These are phyloP conservation scores for Adrianichthys oophorus DNA, from an alignment of 2,797 vertebrate genomes.

Conservation along the genomic window DNA sequence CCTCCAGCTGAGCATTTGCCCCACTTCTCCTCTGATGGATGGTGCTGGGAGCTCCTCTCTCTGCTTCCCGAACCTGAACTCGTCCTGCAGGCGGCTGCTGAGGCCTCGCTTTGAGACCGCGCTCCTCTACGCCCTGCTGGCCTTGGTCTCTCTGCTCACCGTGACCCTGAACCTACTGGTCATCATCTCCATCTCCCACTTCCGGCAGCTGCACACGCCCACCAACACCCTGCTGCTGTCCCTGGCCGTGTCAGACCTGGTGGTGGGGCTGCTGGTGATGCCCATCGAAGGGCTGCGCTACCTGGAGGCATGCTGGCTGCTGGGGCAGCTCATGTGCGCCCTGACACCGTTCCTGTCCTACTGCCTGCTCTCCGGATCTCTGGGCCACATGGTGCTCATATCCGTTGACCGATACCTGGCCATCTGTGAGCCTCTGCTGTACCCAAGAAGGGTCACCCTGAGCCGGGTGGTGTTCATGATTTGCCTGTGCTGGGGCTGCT, in stretches of 20 bases:
- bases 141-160: constrained; percentile 53
- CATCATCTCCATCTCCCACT: constrained; percentile 75
- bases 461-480: constrained; percentile 25
- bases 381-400: constrained; percentile 76
- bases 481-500: constrained; percentile 49
- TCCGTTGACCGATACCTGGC: constrained; percentile 40
- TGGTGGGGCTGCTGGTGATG: constrained; percentile 77
- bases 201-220: constrained; percentile 75
- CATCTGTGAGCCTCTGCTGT: constrained; percentile 61
- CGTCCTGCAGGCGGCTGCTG: constrained; percentile 38
- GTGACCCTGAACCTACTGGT: constrained; percentile 73
- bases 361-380: constrained; percentile 71
- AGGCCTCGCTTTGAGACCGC: not conserved
- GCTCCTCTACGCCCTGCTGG: constrained; percentile 40
- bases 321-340: constrained; percentile 72
- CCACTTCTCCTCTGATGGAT: constrained; percentile 21
- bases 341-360: constrained; percentile 49
- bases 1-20: fast-evolving
- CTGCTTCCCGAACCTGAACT: constrained; percentile 50
- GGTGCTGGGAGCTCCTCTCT: not conserved
- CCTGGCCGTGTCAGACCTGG: constrained; percentile 72
- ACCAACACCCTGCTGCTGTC: constrained; percentile 79
- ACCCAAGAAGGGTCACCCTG: constrained; percentile 43
- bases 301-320: constrained; percentile 77
- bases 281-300: constrained; percentile 68